Evolutionary conservation across 2,113 vertebrate species (phyloP), one percentile per base, ranked within the genome.

Genomic region (Sander lucioperca): DNA sequence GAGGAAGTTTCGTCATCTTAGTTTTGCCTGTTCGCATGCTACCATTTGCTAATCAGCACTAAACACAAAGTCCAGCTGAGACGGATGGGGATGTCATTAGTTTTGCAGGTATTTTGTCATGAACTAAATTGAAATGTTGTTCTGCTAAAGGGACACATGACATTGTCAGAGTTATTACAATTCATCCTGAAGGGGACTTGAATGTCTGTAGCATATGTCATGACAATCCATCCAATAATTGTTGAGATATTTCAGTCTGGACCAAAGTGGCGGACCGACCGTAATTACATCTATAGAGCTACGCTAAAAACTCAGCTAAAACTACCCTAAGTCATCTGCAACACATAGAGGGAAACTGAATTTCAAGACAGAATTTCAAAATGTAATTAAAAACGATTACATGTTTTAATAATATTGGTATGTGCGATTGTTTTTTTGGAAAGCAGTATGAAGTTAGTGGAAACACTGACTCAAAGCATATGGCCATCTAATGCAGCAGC

Each of bases 401-500:
- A n/a, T 19, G 9, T 9, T 57, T 43, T 5, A 64, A 59, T 45
- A 76, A 53, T n/a, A 62, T 63, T n/a, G 39, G 56, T 62, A 30
- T 70, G 77, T 54, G 30, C 7, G 14, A 74, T 74, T 51, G 21
- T 58, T 50, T 47, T 53, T 85, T 50, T 78, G 54, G 33, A 21
- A 13, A 11, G 61, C 21, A 61, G 19, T 23, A 25, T n/a, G 33
- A 61, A 58, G 39, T 75, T 75, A 73, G 51, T 70, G 67, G 68
- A 71, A 71, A 71, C 30, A 30, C 12, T 72, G 65, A 79, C 19
- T 9, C 30, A 57, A 69, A 83, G 54, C 80, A 71, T 16, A 21
- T 80, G 63, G 48, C n/a, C 5, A 5, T 47, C 15, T 68, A 12
- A 39, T 8, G 33, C 16, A 48, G 15, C 53, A 62, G 5, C 48